Base-by-base conservation (phyloP, 2,113 vertebrate genomes). In the Pavo muticus region DNA sequence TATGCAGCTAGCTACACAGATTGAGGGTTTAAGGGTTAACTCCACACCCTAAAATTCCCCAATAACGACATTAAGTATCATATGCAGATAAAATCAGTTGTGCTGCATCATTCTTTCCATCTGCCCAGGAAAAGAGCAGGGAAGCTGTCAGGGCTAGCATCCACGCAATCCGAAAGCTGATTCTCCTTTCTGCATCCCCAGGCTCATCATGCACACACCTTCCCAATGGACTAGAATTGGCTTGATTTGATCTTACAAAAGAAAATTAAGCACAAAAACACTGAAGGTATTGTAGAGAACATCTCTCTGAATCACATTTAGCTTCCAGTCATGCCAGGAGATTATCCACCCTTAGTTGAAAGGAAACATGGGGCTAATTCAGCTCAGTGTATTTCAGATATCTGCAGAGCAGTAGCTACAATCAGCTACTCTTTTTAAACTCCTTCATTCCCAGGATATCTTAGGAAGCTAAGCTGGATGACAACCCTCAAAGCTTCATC, bases 51-150 rank as follows among this genome's bases (percentile, higher is more conserved):
- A 72, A 91, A 94, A 90, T 92, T 94, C 91, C 68, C 85, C 91
- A 87, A 61, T 77, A 88, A 90, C 74, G 89, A 64, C 65, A 73
- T 65, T n/a, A 48, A 68, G 54, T 60, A 83, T 94, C 75, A 86
- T 61, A 74, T 0, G 0, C n/a, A 93, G 93, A 97, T 94, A 92
- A 74, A 94, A 96, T 95, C 91, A 8, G 32, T 83, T 69, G 52
- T 29, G 35, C 60, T 77, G 39, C 85, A 74, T 95, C 93, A 96
- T 95, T 96, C 79, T 88, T 95, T 97, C 94, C 95, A 95, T 63
- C 20, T 69, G 75, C 37, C 25, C 0, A 5, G 94, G 45, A 73
- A 91, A 11, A 87, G 20, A 76, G 50, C 25, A 42, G 14, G 71
- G 95, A 91, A 91, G 74, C 72, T 77, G 63, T 83, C 82, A 21